These are phyloP conservation scores for Craniophora ligustri DNA, from an alignment of 2,888 invertebrate genomes.

Conservation along the genomic window DNA sequence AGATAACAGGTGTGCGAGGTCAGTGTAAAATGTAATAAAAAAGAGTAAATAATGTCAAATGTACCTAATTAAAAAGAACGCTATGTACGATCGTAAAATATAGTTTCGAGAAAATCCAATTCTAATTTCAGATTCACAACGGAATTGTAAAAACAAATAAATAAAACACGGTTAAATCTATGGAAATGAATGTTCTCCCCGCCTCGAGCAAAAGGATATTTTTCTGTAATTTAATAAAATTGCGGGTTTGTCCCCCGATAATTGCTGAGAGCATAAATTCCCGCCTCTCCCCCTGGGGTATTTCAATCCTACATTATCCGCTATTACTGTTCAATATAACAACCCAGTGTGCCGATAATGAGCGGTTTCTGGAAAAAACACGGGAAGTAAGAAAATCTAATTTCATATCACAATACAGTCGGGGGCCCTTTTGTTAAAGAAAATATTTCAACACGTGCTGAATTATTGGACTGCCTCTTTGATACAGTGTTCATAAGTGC, in stretches of 20 bases:
- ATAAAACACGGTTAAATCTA: conserved; percentile 17
- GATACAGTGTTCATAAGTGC: no score
- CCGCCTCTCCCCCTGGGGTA: conserved; percentile 26
- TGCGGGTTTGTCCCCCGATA: conserved; percentile 45
- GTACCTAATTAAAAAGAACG: background rate
- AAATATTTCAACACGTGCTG: conserved; percentile 13
- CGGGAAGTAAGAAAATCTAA: conserved; percentile 23
- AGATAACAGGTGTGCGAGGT: no score
- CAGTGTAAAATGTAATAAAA: no score
- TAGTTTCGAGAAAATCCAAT: conserved; percentile 15
- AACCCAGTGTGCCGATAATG: conserved; percentile 31
- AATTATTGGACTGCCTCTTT: no score
- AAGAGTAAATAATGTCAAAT: no score
- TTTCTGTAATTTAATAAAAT: conserved; percentile 54
- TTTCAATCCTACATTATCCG: conserved; percentile 16
- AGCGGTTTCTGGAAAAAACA: conserved; percentile 19
- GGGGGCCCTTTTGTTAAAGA: conserved; percentile 16
- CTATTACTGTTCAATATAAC: conserved; percentile 37
- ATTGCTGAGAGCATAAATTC: conserved; percentile 51
- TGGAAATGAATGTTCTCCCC: conserved; percentile 28
- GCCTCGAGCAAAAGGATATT: conserved; percentile 31
- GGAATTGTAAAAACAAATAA: conserved; percentile 17
- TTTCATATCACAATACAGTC: conserved; percentile 11
- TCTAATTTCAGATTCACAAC: conserved; percentile 31
- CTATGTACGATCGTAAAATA: conserved; percentile 4